These are phyloP conservation scores for Tachypleus tridentatus DNA, from an alignment of 1,140 invertebrate genomes.

Conservation along the genomic window DNA sequence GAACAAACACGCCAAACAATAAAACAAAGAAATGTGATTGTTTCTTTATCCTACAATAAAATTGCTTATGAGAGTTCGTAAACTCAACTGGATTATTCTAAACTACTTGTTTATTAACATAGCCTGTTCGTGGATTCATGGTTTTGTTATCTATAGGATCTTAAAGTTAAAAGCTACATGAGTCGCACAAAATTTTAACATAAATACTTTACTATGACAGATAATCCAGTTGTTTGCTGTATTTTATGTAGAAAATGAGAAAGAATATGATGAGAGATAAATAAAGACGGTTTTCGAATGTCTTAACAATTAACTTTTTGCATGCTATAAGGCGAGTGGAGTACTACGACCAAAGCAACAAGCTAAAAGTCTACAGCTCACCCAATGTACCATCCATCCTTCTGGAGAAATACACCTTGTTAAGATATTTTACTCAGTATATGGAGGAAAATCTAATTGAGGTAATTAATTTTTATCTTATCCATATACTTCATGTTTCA, in stretches of 20 bases:
- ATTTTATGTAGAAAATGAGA: background rate
- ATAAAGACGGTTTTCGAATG: too few relatives aligned
- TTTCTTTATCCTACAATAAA: too few relatives aligned
- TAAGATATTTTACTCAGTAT: slow-evolving; percentile 48
- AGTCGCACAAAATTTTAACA: background rate
- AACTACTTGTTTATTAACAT: too few relatives aligned
- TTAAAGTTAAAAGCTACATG: background rate
- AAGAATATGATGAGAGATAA: background rate
- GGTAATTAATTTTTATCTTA: slow-evolving; percentile 27
- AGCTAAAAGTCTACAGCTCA: slow-evolving; percentile 38
- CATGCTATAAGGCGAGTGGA: slow-evolving; percentile 40
- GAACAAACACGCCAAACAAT: too few relatives aligned
- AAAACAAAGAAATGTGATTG: too few relatives aligned
- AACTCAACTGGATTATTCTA: too few relatives aligned
- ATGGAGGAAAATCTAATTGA: slow-evolving; percentile 51
- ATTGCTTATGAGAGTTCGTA: too few relatives aligned
- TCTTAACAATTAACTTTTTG: slow-evolving; percentile 3
- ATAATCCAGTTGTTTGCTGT: slow-evolving; percentile 2
- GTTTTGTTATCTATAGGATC: background rate
- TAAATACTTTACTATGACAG: background rate
- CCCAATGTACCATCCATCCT: slow-evolving; percentile 38
- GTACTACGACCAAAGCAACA: slow-evolving; percentile 42
- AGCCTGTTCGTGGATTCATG: background rate
- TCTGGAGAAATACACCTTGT: slow-evolving; percentile 42
- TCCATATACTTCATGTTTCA: too few relatives aligned